A percentile compares a stretch with the other conserved stretches of the same genome.
Evolutionary conservation across 2,113 vertebrate species (phyloP).

Genomic region (Neotoma lepida): DNA sequence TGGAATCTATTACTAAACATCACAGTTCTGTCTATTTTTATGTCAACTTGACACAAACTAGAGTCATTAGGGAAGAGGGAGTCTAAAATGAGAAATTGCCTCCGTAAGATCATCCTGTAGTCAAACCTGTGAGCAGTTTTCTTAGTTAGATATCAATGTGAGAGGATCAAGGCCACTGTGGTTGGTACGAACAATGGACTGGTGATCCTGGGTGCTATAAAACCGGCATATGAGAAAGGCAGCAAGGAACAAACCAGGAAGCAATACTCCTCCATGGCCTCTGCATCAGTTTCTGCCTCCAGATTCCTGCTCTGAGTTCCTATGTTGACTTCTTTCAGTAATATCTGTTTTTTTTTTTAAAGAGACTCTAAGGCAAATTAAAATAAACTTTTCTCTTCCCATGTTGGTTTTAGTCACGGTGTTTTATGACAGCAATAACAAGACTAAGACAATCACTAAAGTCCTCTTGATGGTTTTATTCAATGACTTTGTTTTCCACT

Average conservation of each 20-base stretch:
- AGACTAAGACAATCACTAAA: background rate
- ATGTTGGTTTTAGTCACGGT: background rate
- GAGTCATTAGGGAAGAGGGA: background rate
- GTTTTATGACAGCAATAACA: background rate
- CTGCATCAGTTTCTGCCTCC: background rate
- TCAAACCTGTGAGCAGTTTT: background rate
- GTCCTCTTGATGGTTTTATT: background rate
- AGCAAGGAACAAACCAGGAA: background rate
- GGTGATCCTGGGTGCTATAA: background rate
- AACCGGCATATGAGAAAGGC: background rate
- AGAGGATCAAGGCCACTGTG: too few species aligned
- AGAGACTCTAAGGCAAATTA: background rate
- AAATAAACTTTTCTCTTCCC: background rate
- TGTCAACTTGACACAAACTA: background rate
- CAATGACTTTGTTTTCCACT: background rate
- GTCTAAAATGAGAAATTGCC: background rate
- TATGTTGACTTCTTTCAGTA: background rate
- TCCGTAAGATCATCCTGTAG: too few species aligned
- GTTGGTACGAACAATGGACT: background rate
- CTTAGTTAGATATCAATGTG: background rate
- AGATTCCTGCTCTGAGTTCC: background rate
- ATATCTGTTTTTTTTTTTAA: background rate
- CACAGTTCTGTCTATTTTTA: background rate
- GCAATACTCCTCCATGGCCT: background rate
- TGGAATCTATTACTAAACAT: background rate